phyloP scores from a whole-genome alignment of 2,113 vertebrate species.

The Turnix velox region DNA sequence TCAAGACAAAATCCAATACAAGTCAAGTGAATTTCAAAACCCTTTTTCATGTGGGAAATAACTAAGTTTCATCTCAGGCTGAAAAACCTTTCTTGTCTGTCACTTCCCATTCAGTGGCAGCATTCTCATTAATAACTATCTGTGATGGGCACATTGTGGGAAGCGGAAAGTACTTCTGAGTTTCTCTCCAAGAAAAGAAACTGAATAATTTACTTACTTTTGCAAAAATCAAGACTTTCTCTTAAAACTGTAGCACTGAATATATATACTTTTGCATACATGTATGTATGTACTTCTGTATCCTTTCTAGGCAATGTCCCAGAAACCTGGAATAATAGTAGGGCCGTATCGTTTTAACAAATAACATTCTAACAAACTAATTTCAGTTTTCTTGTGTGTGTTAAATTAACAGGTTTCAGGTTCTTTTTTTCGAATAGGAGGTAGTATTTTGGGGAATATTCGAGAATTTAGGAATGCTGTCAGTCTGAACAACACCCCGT shows the following conservation, averaged over 20 bases:
- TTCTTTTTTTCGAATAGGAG: background rate
- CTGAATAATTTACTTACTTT: background rate
- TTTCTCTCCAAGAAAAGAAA: background rate
- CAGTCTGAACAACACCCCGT: too few relatives aligned
- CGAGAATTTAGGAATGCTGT: rapidly evolving
- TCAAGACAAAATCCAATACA: background rate
- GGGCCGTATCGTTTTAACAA: too few relatives aligned
- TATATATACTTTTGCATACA: rapidly evolving
- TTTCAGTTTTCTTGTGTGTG: rapidly evolving
- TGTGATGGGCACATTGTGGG: background rate
- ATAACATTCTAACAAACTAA: background rate
- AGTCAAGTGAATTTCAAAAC: background rate
- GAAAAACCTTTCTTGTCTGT: background rate
- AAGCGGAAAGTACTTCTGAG: background rate
- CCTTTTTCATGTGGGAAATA: background rate
- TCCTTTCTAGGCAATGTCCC: background rate
- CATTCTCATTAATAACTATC: background rate
- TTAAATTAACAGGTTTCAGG: background rate
- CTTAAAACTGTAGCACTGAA: rapidly evolving
- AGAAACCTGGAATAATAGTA: background rate
- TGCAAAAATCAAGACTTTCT: background rate
- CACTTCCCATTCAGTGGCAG: background rate
- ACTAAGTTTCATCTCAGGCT: background rate
- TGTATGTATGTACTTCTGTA: rapidly evolving
- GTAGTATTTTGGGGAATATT: background rate